phyloP scores from a whole-genome alignment of 2,113 vertebrate genomes.

The Ahaetulla prasina region DNA sequence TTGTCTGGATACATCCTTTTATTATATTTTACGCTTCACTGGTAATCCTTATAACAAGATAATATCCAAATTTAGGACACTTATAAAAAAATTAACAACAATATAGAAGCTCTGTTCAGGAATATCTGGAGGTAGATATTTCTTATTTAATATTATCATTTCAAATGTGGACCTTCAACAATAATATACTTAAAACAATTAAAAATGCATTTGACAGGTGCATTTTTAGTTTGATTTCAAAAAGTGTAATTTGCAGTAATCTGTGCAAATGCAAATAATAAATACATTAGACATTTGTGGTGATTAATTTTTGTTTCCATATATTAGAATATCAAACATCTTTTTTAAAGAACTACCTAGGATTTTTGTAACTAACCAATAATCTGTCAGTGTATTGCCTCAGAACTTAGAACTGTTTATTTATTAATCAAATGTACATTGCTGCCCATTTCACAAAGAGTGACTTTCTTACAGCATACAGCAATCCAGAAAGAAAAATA shows the following conservation, averaged over 20 bases:
- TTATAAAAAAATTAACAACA: constrained; percentile 23
- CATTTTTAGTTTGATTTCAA: background rate
- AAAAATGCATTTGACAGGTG: background rate
- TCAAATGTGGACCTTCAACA: constrained; percentile 63
- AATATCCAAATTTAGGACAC: constrained; percentile 65
- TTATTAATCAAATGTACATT: background rate
- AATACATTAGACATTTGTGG: background rate
- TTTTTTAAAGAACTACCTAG: background rate
- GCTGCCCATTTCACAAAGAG: background rate
- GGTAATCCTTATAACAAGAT: constrained; percentile 59
- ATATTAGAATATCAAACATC: background rate
- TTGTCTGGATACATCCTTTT: constrained; percentile 56
- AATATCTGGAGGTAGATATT: constrained; percentile 35
- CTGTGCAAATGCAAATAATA: background rate
- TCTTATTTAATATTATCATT: constrained; percentile 53
- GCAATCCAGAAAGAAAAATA: background rate
- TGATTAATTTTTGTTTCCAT: background rate
- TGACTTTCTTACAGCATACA: background rate
- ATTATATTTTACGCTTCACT: constrained; percentile 60
- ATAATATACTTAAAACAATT: constrained; percentile 29
- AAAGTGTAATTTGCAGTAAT: background rate
- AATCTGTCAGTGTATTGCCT: background rate
- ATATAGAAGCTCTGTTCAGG: constrained; percentile 15
- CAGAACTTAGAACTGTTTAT: background rate
- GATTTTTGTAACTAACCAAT: background rate